Conservation (phyloP, 2,113 vertebrate genomes). For the Tricholaema leucomelas region DNA sequence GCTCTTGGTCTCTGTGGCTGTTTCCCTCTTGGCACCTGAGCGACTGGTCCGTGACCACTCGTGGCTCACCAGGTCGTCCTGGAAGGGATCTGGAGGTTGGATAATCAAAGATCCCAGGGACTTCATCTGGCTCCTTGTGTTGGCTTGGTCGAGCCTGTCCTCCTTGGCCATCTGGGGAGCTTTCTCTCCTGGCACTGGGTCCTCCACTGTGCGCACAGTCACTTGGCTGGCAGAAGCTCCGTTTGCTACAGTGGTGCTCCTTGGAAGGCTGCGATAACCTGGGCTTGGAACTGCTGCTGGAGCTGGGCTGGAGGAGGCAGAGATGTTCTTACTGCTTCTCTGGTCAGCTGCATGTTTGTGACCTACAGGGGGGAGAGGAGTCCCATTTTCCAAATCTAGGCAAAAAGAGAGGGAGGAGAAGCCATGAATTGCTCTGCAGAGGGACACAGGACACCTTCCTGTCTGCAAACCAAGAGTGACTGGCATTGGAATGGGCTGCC, state of each 20-base stretch:
- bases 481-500: no score
- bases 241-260: not conserved
- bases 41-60: not conserved
- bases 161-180: not conserved
- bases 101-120: not conserved
- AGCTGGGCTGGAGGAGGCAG: constrained; percentile 63
- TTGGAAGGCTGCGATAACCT: constrained; percentile 51
- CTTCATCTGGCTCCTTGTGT: fast-evolving
- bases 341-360: not conserved
- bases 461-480: no score
- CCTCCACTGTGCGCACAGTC: fast-evolving
- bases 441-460: not conserved
- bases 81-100: constrained; percentile 66
- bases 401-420: not conserved
- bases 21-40: not conserved
- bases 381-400: constrained; percentile 61
- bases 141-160: not conserved
- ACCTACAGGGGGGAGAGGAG: fast-evolving
- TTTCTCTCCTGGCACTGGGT: not conserved
- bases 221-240: not conserved
- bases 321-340: not conserved
- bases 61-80: not conserved
- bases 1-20: not conserved
- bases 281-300: constrained; percentile 61
- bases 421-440: fast-evolving